Conservation (phyloP, 2,113 vertebrate species). For the Turnix velox region DNA sequence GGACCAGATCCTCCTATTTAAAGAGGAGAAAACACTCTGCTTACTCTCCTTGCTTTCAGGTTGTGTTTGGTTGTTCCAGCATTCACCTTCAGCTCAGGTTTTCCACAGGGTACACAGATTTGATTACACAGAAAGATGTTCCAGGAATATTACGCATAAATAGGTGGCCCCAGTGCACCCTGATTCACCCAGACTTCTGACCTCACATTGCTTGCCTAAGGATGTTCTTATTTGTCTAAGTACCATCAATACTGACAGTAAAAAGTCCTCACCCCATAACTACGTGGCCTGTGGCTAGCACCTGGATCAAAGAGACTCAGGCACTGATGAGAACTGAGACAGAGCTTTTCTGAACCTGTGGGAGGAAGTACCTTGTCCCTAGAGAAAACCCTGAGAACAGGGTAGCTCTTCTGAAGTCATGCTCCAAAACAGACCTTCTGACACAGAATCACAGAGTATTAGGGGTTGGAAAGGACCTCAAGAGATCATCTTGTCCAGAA, state of each 20-base stretch:
- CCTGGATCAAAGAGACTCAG: background rate
- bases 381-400: background rate
- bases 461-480: no score
- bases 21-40: background rate
- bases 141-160: background rate
- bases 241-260: background rate
- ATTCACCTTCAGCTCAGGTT: background rate
- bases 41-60: background rate
- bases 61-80: background rate
- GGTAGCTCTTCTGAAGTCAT: background rate
- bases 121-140: background rate
- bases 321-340: background rate
- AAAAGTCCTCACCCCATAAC: background rate
- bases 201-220: background rate
- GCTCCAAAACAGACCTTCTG: background rate
- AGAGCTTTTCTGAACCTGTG: background rate
- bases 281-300: background rate
- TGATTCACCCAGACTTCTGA: background rate
- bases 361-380: background rate
- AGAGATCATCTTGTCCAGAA: no score
- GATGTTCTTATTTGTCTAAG: background rate
- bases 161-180: background rate
- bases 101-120: background rate
- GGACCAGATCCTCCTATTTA: conserved; percentile 9
- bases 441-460: no score